Evolutionary conservation across 2,797 vertebrate species (phyloP).

Genomic region (Xenops minutus): DNA sequence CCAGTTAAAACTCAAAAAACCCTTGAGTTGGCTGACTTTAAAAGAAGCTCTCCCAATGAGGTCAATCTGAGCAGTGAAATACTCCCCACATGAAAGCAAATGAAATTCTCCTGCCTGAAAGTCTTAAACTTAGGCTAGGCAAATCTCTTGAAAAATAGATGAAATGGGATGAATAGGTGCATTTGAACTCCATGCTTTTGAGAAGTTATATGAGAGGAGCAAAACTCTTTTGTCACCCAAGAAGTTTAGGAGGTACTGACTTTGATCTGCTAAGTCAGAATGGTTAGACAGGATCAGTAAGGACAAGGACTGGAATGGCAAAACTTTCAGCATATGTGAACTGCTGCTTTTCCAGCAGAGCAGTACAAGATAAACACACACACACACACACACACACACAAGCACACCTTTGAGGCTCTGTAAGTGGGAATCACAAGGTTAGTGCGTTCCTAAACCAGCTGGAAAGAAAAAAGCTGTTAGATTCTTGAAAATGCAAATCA

Average conservation of each 20-base stretch:
- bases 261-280: neutral
- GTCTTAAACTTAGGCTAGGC: neutral
- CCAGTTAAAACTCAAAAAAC: neutral
- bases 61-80: neutral
- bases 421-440: neutral
- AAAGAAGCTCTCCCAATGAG: neutral
- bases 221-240: neutral
- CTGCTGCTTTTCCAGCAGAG: neutral
- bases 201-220: neutral
- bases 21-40: neutral
- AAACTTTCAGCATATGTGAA: neutral
- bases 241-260: neutral
- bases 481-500: neutral
- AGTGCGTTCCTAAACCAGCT: neutral
- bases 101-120: neutral
- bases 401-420: neutral
- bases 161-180: neutral
- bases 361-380: neutral
- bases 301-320: neutral
- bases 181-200: neutral
- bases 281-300: neutral
- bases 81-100: neutral
- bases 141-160: neutral
- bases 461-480: neutral
- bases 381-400: too few relatives aligned